Percentiles rank a stretch among this genome's conserved stretches.
These are phyloP conservation scores for Bucorvus abyssinicus DNA, from an alignment of 2,797 vertebrate species.

Conservation along the genomic window DNA sequence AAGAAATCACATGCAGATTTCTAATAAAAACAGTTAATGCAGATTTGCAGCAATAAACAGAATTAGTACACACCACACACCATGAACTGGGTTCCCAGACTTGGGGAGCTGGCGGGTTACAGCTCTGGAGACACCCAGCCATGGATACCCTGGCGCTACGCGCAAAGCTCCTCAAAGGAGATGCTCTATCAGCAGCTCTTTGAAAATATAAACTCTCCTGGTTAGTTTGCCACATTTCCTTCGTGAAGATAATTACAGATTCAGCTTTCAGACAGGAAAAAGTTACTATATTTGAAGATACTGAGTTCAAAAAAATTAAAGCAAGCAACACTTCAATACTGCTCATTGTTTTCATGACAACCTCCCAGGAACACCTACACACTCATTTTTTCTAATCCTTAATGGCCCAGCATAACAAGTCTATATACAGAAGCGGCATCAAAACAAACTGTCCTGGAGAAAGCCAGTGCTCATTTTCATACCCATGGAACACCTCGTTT, in stretches of 20 bases:
- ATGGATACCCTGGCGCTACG: too few relatives aligned
- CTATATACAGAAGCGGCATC: background rate
- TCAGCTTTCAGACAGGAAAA: background rate
- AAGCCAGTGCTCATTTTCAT: background rate
- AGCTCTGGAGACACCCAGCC: background rate
- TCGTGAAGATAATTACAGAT: background rate
- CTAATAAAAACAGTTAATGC: background rate
- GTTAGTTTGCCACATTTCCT: background rate
- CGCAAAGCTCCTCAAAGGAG: background rate
- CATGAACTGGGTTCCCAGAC: background rate
- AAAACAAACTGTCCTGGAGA: background rate
- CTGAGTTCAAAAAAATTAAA: background rate
- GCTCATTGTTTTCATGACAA: background rate
- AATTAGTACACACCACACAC: background rate
- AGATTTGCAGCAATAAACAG: background rate
- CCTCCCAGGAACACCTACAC: background rate
- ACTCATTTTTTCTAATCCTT: background rate
- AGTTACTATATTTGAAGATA: background rate
- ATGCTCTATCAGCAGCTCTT: background rate
- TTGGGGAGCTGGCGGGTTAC: background rate
- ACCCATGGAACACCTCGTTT: background rate
- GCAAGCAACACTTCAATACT: background rate
- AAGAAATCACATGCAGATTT: background rate
- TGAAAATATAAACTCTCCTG: background rate
- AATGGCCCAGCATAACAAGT: background rate